Evolutionary conservation across 64 coral and sea anemone species (phyloP).

Genomic region (Montipora efflorescens): DNA sequence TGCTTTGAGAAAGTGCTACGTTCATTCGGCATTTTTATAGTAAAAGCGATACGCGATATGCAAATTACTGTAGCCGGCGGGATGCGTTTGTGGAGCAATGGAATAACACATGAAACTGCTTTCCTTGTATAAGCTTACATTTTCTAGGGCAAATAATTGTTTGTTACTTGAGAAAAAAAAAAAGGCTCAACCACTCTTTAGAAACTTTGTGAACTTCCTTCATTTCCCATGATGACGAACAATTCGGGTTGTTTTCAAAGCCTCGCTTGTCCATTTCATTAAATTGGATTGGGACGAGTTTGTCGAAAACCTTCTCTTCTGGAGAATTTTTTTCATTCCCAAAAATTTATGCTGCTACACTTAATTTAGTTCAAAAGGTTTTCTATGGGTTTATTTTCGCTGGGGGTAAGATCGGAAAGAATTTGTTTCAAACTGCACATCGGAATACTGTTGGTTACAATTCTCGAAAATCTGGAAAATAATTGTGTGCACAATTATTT

Average conservation of each 20-base stretch:
- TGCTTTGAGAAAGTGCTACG: background rate
- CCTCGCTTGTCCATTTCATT: background rate
- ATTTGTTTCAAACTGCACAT: too few relatives aligned
- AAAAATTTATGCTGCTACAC: too few relatives aligned
- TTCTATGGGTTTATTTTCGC: too few relatives aligned
- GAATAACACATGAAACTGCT: background rate
- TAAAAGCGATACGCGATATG: background rate
- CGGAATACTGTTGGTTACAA: too few relatives aligned
- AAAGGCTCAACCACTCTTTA: background rate
- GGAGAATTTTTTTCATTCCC: too few relatives aligned
- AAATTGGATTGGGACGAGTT: background rate
- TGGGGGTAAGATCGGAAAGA: too few relatives aligned
- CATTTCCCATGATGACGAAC: background rate
- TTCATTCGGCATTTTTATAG: background rate
- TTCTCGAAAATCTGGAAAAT: too few relatives aligned
- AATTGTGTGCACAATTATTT: too few relatives aligned
- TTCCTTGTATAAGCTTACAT: background rate
- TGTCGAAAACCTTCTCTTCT: too few relatives aligned
- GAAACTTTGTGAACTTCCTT: background rate
- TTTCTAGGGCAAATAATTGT: conserved; percentile 1
- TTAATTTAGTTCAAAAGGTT: too few relatives aligned
- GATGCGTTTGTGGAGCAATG: background rate
- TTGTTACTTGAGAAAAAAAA: background rate
- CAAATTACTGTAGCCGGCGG: too few relatives aligned
- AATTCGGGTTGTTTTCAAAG: background rate